Evolutionary conservation across 2,888 invertebrate species (phyloP).

Genomic region (Lasioglossum leucozonium): DNA sequence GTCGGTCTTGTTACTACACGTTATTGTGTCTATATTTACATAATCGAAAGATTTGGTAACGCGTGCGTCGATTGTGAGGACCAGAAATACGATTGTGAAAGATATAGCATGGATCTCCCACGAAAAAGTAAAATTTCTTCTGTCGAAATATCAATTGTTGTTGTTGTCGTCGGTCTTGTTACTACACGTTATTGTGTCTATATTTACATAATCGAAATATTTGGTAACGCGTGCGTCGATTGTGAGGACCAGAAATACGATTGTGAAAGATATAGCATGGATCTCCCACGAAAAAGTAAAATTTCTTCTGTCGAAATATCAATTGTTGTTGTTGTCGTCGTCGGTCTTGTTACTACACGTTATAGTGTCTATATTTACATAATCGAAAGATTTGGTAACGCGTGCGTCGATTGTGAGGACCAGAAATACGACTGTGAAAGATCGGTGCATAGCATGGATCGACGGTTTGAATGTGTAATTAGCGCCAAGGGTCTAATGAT

Average conservation of each 20-base stretch:
- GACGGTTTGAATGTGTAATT: neutral
- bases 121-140: too few species aligned
- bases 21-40: neutral
- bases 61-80: neutral
- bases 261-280: conserved; percentile 14
- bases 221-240: conserved; percentile 2
- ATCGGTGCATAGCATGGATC: conserved; percentile 10
- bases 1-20: neutral
- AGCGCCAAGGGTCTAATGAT: conserved; percentile 10
- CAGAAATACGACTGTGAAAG: neutral
- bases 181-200: neutral
- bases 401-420: neutral
- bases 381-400: neutral
- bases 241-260: neutral
- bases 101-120: conserved; percentile 17
- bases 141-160: neutral
- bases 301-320: neutral
- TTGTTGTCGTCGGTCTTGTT: too few species aligned
- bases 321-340: neutral
- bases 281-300: too few species aligned
- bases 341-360: neutral
- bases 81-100: neutral
- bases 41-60: neutral
- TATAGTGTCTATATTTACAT: neutral
- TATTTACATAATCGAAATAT: neutral